Evolutionary conservation across 30 jellyfish, hydroid and myxozoan species (phyloP).

Genomic region (Sanderia malayensis): DNA sequence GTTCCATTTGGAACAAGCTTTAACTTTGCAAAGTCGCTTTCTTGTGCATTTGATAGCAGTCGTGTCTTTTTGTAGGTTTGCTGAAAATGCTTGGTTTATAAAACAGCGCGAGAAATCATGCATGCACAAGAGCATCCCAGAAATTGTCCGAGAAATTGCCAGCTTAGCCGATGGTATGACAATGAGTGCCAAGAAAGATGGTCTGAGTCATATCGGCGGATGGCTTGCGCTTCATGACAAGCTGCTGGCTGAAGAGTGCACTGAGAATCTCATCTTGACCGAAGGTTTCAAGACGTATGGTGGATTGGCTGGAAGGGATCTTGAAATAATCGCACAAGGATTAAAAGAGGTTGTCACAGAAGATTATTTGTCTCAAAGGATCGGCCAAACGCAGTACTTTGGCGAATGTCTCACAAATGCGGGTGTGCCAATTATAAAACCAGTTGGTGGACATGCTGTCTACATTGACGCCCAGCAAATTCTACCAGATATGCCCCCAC

Average conservation of each 20-base stretch:
- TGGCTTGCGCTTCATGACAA: conserved; percentile 66
- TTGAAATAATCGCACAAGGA: conserved; percentile 66
- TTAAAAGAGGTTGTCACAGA: conserved; percentile 61
- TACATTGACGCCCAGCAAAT: conserved; percentile 62
- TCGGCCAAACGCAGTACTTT: conserved; percentile 66
- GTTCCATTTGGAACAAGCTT: too few relatives aligned
- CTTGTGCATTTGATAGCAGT: too few relatives aligned
- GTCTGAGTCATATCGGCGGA: conserved; percentile 73
- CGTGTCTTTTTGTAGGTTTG: conserved; percentile 61
- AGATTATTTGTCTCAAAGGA: conserved; percentile 57
- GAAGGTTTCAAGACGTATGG: conserved; percentile 72
- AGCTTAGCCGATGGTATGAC: conserved; percentile 71
- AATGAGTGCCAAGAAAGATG: conserved; percentile 79
- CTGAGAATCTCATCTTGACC: conserved; percentile 45
- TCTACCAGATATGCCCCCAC: conserved; percentile 60
- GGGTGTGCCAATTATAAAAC: conserved; percentile 59
- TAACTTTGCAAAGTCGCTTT: too few relatives aligned
- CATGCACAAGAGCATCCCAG: conserved; percentile 32
- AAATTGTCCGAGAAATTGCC: conserved; percentile 62
- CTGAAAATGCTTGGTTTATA: conserved; percentile 77
- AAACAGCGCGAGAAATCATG: conserved; percentile 47
- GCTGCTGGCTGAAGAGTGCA: conserved; percentile 51
- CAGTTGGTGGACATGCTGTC: conserved; percentile 83
- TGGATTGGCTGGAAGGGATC: conserved; percentile 65
- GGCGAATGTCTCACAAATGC: conserved; percentile 43